Evolutionary conservation across 2,113 vertebrate species (phyloP).

Genomic region (Corythoichthys haematopterus): DNA sequence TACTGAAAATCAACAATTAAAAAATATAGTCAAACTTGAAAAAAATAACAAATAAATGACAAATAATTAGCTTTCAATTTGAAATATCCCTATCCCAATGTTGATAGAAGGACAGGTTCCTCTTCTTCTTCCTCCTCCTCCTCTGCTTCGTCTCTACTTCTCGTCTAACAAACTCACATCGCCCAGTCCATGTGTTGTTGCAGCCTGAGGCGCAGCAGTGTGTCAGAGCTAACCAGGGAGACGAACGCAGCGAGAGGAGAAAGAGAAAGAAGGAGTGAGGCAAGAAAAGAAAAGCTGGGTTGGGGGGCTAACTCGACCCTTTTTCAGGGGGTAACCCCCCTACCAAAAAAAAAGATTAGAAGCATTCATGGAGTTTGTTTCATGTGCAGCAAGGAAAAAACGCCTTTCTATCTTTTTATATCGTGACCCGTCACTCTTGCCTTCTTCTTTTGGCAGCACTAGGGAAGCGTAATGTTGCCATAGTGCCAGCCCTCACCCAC

Average conservation of each 20-base stretch:
- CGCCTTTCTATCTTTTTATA: constrained; percentile 62
- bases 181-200: constrained; percentile 77
- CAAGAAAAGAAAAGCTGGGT: constrained; percentile 47
- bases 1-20: no score
- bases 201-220: constrained; percentile 76
- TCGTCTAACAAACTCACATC: constrained; percentile 69
- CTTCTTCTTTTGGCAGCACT: constrained; percentile 60
- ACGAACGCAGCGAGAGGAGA: constrained; percentile 60
- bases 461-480: constrained; percentile 65
- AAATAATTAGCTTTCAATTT: not conserved
- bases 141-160: constrained; percentile 48
- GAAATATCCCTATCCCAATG: not conserved
- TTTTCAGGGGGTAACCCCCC: constrained; percentile 66
- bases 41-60: not conserved
- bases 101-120: not conserved
- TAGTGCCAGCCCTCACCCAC: constrained; percentile 47
- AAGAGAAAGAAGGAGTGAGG: constrained; percentile 57
- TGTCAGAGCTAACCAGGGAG: constrained; percentile 78
- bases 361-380: constrained; percentile 71
- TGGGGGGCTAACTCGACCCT: constrained; percentile 55
- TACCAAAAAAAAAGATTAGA: constrained; percentile 72
- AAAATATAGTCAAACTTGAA: not conserved
- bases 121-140: constrained; percentile 15
- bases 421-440: constrained; percentile 63
- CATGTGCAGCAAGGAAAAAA: constrained; percentile 68